Evolutionary conservation across 2,797 vertebrate genomes (phyloP).

Genomic region (Leptodactylus fallax): DNA sequence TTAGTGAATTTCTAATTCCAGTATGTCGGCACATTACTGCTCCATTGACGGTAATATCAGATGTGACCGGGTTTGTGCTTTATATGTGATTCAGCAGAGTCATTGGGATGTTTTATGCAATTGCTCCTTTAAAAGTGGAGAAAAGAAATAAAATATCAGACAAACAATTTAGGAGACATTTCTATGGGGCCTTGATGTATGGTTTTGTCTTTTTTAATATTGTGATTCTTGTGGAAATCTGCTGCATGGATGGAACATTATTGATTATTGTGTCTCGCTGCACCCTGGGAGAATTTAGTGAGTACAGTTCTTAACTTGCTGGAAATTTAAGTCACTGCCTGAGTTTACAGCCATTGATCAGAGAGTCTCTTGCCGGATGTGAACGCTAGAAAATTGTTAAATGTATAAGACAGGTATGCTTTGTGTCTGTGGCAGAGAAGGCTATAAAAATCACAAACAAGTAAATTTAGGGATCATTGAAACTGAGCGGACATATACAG

Average conservation of each 20-base stretch:
- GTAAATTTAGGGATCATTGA: too few relatives aligned
- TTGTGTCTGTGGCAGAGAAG: too few relatives aligned
- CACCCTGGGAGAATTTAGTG: neutral
- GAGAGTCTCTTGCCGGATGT: too few relatives aligned
- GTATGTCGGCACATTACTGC: too few relatives aligned
- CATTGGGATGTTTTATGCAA: neutral
- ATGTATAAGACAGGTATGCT: neutral
- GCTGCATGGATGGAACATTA: conserved; percentile 1
- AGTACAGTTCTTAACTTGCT: neutral
- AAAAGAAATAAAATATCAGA: too few relatives aligned
- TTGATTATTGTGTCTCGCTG: neutral
- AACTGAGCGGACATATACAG: too few relatives aligned
- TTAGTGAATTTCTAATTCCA: too few relatives aligned
- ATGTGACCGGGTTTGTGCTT: neutral
- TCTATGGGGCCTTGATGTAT: neutral
- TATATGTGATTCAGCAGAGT: neutral
- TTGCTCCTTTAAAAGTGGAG: neutral
- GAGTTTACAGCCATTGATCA: conserved; percentile 23
- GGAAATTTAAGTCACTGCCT: conserved; percentile 25
- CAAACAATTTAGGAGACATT: neutral
- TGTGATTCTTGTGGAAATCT: conserved; percentile 21
- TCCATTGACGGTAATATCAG: neutral
- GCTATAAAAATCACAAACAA: neutral
- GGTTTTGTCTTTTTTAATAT: conserved; percentile 36
- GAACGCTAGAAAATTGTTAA: conserved; percentile 6